Base-by-base conservation (phyloP, 2,888 invertebrate species). In the Ditula angustiorana region DNA sequence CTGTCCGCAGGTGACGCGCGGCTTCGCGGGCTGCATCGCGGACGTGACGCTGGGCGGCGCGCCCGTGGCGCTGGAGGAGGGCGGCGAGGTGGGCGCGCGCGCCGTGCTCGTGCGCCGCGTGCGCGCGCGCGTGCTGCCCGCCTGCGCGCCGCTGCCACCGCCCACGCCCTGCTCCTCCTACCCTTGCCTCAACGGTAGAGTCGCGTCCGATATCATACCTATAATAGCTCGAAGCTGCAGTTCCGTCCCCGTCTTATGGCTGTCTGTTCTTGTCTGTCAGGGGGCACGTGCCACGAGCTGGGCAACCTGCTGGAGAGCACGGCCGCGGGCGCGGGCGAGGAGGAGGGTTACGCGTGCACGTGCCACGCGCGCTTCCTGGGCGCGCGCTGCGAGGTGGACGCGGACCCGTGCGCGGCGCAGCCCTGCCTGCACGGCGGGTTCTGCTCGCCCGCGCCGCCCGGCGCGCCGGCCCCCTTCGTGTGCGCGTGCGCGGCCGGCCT, bases 1-100 rank as follows among this genome's bases (percentile, higher is more conserved):
- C 5, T 95, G 95, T 67, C 95, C 96, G 76, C 95, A 97, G 86
- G 95, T 98, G 53, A 96, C 96, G 50, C 94, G 96, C 68, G 98
- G 99, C 0, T 98, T 98, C 83, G 94, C 96, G 62, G 99, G 99
- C 1, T 99, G 99, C 83, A 95, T 99, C 94, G 96, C 98, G 66
- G 97, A 98, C 77, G 95, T 98, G 28, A 93, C 95, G 65, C 94
- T 99, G 55, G 96, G 96, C 61, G 94, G 95, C 63, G 95, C 95
- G 5, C 90, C 94, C 0, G 94, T 98, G 57, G 98, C 98, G 0
- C 86, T 97, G 73, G 95, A 64, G 64, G 87, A 85, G 79, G 91
- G 87, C 70, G 87, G 79, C 70, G 78, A 84, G 35, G 80, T 88
- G 5, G 62, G 86, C 76, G 87, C 86, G 47, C 68, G 68, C 85